Percentiles rank a stretch among this genome's conserved stretches.
Evolutionary conservation across 2,797 vertebrate species (phyloP).

Genomic region (Lutjanus campechanus): DNA sequence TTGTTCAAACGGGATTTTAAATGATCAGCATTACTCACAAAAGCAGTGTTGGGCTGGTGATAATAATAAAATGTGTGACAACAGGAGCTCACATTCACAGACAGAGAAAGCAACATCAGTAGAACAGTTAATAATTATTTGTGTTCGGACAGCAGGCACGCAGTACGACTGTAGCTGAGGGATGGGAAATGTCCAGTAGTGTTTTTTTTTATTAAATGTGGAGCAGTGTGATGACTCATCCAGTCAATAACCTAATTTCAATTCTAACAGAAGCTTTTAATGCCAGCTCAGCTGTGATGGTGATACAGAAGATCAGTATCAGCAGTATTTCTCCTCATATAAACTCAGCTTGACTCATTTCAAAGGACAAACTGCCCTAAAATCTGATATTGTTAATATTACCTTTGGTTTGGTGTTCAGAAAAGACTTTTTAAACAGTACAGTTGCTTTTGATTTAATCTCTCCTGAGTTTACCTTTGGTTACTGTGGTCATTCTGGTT

Average conservation of each 20-base stretch:
- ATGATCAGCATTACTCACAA: not conserved
- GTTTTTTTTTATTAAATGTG: conserved; percentile 11
- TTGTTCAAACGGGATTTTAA: not conserved
- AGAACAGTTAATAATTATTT: not conserved
- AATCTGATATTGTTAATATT: not conserved
- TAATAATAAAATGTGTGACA: not conserved
- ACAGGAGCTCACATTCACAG: not conserved
- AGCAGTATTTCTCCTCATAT: conserved; percentile 1
- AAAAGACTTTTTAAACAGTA: too few species aligned
- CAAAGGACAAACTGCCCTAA: not conserved
- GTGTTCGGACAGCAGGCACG: conserved; percentile 19
- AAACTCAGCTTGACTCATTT: not conserved
- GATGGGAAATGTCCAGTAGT: conserved; percentile 6
- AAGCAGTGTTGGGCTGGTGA: not conserved
- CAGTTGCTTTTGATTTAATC: too few species aligned
- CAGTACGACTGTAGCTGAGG: not conserved
- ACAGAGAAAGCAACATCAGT: not conserved
- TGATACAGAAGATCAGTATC: conserved; percentile 7
- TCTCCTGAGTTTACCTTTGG: too few species aligned
- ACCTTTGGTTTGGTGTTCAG: too few species aligned
- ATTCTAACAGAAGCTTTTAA: conserved; percentile 8
- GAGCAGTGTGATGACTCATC: conserved; percentile 43
- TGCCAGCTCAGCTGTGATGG: not conserved
- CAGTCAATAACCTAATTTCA: conserved; percentile 16
- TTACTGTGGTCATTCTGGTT: not conserved